Base-by-base conservation (phyloP, 2,113 vertebrate species). In the Engraulis encrasicolus region DNA sequence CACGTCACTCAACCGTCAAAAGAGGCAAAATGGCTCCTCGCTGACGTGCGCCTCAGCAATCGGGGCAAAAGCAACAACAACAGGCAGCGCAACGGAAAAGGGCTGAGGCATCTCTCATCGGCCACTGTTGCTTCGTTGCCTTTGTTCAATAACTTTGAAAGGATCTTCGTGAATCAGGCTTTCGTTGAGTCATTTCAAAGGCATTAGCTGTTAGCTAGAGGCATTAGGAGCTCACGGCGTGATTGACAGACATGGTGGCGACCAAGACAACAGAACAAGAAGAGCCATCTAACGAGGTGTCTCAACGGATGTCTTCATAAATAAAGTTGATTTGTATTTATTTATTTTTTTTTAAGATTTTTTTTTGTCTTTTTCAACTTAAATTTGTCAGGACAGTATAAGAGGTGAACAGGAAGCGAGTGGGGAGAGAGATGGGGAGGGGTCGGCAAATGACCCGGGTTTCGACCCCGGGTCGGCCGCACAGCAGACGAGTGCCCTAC, bases 1-100 rank as follows among this genome's bases (percentile, higher is more conserved):
- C 92, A 95, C 18, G 89, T 95, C 94, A 95, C 83, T 94, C 94
- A 92, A 78, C 91, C 52, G 61, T 61, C 87, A 87, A 85, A n/a
- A 78, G 83, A 93, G 90, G 84, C 83, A 92, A 93, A 6, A 90
- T 49, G 92, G 85, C 80, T 88, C 81, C 77, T 82, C 85, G 88
- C 90, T 91, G 88, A 88, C 85, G 81, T 54, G 79, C 27, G 5
- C 12, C 27, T 3, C 9, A 14, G 58, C 58, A 74, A 14, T 3
- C 9, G 4, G 88, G 87, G 86, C 86, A 89, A 88, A 82, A 74
- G 83, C 61, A 85, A 89, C 78, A 83, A 83, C 86, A 85, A 50
- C 78, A 86, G 79, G 54, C 83, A 7, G 84, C 84, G 79, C 19
- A 77, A 40, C 81, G 1, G 78, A 82, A 45, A 84, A n/a, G n/a